Percentiles rank a stretch among this genome's conserved stretches.
Conservation (phyloP, 2,888 invertebrate species). For the Microctonus aethiopoides region DNA sequence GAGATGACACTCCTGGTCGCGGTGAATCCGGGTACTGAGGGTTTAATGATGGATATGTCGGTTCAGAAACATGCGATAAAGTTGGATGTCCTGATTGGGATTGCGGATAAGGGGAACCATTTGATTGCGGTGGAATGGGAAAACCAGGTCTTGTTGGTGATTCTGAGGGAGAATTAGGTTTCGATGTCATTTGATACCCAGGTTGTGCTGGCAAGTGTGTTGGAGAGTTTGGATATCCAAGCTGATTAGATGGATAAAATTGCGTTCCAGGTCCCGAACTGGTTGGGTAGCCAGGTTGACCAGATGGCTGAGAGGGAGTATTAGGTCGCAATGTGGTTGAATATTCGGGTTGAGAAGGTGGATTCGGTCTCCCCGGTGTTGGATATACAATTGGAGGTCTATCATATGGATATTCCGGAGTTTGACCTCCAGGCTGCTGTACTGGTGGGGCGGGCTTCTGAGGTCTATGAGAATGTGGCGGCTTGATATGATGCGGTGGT, state of each 20-base stretch:
- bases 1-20: too few species aligned
- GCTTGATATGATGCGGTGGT: conserved; percentile 26
- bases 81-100: too few species aligned
- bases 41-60: too few species aligned
- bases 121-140: too few species aligned
- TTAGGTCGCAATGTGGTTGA: background rate
- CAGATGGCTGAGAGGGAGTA: background rate
- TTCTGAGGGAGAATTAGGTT: background rate
- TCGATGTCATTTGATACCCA: background rate
- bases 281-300: conserved; percentile 40
- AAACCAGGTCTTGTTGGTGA: background rate
- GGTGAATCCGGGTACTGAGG: too few species aligned
- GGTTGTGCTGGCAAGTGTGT: too few species aligned
- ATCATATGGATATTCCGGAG: background rate
- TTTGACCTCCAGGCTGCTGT: background rate
- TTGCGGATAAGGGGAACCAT: too few species aligned
- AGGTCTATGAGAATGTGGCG: conserved; percentile 25
- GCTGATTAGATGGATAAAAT: conserved; percentile 23
- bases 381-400: too few species aligned
- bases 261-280: background rate
- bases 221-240: conserved; percentile 39
- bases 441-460: background rate
- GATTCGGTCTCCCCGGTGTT: too few species aligned
- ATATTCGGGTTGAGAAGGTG: conserved; percentile 39
- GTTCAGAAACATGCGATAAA: too few species aligned